These are phyloP conservation scores for Spermophilus dauricus DNA, from an alignment of 2,113 vertebrate genomes.

Conservation along the genomic window DNA sequence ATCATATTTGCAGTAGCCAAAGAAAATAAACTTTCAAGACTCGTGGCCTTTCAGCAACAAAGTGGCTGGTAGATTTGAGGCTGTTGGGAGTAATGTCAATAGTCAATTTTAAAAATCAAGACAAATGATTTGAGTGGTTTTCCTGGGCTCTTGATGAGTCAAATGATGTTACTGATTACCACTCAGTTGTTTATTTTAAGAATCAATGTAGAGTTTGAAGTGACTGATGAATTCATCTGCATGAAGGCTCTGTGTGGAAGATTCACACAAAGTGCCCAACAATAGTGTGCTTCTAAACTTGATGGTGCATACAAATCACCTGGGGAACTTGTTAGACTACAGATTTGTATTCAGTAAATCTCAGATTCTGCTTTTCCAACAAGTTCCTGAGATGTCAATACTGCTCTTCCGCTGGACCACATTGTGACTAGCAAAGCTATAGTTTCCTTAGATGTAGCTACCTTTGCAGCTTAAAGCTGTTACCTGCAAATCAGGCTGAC, in stretches of 20 bases:
- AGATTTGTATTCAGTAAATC: background rate
- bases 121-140: constrained; percentile 10
- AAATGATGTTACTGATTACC: constrained; percentile 6
- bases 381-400: background rate
- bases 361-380: background rate
- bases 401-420: background rate
- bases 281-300: background rate
- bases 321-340: background rate
- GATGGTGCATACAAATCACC: background rate
- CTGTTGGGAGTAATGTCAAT: background rate
- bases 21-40: constrained; percentile 45
- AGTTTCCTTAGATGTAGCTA: too few relatives aligned
- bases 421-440: background rate
- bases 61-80: background rate
- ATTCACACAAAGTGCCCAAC: background rate
- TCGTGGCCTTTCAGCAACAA: background rate
- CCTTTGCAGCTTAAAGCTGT: background rate
- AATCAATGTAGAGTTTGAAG: background rate
- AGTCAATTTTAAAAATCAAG: background rate
- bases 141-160: constrained; percentile 15
- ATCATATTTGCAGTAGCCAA: background rate
- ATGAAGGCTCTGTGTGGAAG: background rate
- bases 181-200: background rate
- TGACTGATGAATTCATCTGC: background rate
- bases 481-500: background rate